These are phyloP conservation scores for Bellardia bayeri DNA, from an alignment of 2,888 invertebrate genomes.

Conservation along the genomic window DNA sequence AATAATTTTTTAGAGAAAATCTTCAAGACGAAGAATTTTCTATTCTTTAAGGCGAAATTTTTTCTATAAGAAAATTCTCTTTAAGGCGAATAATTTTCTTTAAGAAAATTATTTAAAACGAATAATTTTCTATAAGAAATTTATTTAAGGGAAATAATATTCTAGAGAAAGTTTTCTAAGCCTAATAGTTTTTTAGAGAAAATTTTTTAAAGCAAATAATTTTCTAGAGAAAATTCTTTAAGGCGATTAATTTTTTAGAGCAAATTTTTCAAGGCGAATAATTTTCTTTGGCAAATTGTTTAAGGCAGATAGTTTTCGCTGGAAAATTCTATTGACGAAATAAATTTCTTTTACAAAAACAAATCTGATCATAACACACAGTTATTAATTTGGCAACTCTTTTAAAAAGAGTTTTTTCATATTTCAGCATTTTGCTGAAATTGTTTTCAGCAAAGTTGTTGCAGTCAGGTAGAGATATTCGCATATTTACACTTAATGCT, in stretches of 20 bases:
- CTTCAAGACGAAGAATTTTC: neutral
- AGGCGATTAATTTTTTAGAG: too few species aligned
- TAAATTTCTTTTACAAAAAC: neutral
- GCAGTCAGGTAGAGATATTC: constrained; percentile 71
- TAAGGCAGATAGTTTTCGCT: neutral
- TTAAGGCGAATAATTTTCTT: neutral
- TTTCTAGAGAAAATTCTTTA: too few species aligned
- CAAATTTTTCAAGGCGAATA: neutral
- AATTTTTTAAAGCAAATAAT: too few species aligned
- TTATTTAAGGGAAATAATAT: too few species aligned
- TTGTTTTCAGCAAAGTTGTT: constrained; percentile 47
- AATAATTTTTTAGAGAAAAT: neutral
- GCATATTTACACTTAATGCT: constrained; percentile 75
- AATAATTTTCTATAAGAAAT: neutral
- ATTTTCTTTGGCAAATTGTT: neutral
- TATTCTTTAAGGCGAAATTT: neutral
- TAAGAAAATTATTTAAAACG: neutral
- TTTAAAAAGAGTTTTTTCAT: neutral
- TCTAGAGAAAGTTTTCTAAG: neutral
- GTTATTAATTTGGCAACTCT: constrained; percentile 5
- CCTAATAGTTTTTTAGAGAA: neutral
- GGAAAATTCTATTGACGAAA: neutral
- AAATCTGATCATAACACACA: neutral
- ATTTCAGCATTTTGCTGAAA: neutral
- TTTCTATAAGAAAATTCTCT: neutral